Conservation (phyloP, 2,113 vertebrate genomes). For the Lasiurus borealis region DNA sequence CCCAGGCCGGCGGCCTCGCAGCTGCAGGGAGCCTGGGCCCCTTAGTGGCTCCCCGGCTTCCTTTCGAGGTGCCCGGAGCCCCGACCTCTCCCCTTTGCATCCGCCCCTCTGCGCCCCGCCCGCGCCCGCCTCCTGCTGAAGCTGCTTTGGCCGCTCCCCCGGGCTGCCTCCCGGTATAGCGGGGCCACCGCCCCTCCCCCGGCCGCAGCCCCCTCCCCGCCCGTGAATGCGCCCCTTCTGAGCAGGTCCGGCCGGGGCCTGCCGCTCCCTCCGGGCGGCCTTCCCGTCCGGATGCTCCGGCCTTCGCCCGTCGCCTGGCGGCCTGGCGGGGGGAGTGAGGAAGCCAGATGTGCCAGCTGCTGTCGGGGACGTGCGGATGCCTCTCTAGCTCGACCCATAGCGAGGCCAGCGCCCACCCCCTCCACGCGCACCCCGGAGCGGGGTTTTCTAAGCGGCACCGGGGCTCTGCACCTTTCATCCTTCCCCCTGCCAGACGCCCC, state of each 20-base stretch:
- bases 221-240: slow-evolving; percentile 76
- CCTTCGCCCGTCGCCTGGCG: not conserved
- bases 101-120: not conserved
- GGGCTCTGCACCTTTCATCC: not conserved
- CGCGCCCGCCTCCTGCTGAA: not conserved
- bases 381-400: not conserved
- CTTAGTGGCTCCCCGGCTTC: not conserved
- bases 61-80: not conserved
- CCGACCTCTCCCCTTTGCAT: not conserved
- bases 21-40: not conserved
- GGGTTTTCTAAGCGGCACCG: not conserved
- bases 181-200: not conserved
- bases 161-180: slow-evolving; percentile 18
- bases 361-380: not conserved
- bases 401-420: not conserved
- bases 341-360: slow-evolving; percentile 13
- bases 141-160: slow-evolving; percentile 1
- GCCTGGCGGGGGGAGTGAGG: slow-evolving; percentile 19
- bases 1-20: not conserved
- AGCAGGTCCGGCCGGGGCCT: not conserved
- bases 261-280: not conserved
- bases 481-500: not conserved
- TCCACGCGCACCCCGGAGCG: not conserved
- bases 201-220: not conserved
- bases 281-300: slow-evolving; percentile 19